Conservation (phyloP, 1,140 invertebrate species). For the Potamilus streckersoni region DNA sequence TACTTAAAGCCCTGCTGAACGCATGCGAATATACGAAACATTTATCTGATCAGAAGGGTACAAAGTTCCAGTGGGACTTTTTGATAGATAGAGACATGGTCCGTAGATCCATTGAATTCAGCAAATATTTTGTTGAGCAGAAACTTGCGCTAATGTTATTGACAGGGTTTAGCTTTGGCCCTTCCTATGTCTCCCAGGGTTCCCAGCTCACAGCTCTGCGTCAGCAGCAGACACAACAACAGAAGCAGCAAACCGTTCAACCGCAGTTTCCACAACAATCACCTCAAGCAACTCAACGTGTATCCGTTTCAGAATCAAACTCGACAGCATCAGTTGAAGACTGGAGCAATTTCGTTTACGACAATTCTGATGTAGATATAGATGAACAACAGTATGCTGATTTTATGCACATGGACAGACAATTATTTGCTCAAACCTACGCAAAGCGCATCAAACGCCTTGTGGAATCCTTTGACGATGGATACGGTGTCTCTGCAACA, state of each 20-base stretch:
- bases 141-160: slow-evolving; percentile 44
- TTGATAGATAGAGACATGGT: slow-evolving; percentile 24
- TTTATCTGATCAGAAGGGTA: background rate
- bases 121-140: slow-evolving; percentile 47
- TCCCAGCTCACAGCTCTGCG: slow-evolving; percentile 1
- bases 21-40: slow-evolving; percentile 21
- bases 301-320: slow-evolving; percentile 16
- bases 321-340: slow-evolving; percentile 16
- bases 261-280: slow-evolving; percentile 10
- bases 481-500: slow-evolving; percentile 43
- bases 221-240: background rate
- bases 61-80: slow-evolving; percentile 28
- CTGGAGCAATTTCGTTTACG: slow-evolving; percentile 19
- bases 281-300: background rate
- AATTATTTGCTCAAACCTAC: slow-evolving; percentile 39
- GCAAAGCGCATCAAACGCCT: slow-evolving; percentile 40
- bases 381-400: slow-evolving; percentile 37
- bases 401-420: slow-evolving; percentile 35
- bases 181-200: slow-evolving; percentile 2
- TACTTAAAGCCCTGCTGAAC: slow-evolving; percentile 35
- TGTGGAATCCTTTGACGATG: slow-evolving; percentile 46
- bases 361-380: slow-evolving; percentile 24
- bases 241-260: slow-evolving; percentile 1
- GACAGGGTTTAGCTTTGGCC: slow-evolving; percentile 31
- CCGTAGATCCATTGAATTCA: slow-evolving; percentile 26